Base-by-base conservation (phyloP, 2,888 invertebrate species). In the Dasysyrphus tricinctus region DNA sequence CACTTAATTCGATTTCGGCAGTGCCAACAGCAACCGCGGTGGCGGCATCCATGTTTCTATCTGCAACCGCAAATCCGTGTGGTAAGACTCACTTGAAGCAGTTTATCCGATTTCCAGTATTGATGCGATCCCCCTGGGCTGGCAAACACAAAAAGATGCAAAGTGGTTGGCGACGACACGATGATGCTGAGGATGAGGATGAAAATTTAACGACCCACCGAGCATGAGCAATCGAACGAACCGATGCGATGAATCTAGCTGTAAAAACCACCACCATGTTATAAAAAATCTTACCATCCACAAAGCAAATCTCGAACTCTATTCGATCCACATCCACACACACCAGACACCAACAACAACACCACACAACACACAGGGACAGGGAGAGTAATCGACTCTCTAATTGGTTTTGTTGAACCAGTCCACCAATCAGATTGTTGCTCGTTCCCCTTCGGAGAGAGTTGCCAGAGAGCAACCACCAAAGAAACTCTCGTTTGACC, bases 1-100 rank as follows among this genome's bases (percentile, higher is more conserved):
- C 86, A 86, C 86, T 86, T 86, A 86, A 86, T 86, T 86, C 86
- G 82, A 82, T 79, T 86, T 86, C 75, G 82, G 86, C 82, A 75
- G 86, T 86, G 86, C 86, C 79, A 82, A 74, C 86, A 82, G 86
- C 86, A 70, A 73, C 65, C 70, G 80, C 39, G 44, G 73, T 67
- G 72, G 81, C 77, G 79, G 82, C 82, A 72, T 82, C 57, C 86
- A 86, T 79, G 86, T 86, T 79, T 82, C 82, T 82, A 86, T 86
- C 86, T 79, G 72, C 78, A 82, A 86, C 86, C 86, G 82, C 82
- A 86, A 86, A 86, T 86, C 86, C 78, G 86, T 86, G 82, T 86
- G 86, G 82, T 86, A 79, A 79, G 47, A 74, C 86, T 86, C 86
- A 86, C 86, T 82, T 86, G 86, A 82, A 65, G 78, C 81, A 32